Percentiles rank a stretch among this genome's conserved stretches.
Conservation (phyloP, 2,113 vertebrate species). For the Leptocoma aspasia region DNA sequence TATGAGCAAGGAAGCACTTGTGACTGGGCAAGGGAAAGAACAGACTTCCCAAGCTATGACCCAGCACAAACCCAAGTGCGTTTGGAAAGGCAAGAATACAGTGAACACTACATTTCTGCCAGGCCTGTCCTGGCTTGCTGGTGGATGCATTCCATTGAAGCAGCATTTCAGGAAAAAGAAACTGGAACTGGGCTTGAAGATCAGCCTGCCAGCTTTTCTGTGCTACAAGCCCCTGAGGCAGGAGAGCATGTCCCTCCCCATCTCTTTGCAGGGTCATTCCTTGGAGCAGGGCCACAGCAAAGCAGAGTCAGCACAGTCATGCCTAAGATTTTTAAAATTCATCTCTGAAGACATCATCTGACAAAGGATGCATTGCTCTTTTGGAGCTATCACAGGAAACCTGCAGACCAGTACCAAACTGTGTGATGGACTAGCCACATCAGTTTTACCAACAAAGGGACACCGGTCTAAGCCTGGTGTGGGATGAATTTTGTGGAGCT, state of each 20-base stretch:
- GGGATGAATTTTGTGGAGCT: neutral
- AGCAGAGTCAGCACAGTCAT: neutral
- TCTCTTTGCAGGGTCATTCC: neutral
- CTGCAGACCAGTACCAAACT: neutral
- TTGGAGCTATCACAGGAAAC: neutral
- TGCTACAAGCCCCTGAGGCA: neutral
- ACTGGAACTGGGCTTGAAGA: neutral
- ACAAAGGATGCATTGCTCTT: neutral
- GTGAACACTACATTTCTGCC: accelerated
- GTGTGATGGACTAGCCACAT: neutral
- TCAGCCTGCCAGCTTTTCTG: neutral
- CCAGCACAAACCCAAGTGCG: neutral
- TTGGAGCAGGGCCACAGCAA: neutral
- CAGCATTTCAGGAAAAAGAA: neutral
- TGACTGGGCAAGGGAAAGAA: neutral
- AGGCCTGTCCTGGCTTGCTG: neutral
- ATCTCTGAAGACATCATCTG: neutral
- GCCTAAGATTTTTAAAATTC: neutral
- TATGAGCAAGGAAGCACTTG: neutral
- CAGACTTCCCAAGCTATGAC: neutral
- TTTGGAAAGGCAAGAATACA: neutral
- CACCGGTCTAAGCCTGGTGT: slow-evolving; percentile 28
- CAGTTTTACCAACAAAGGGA: neutral
- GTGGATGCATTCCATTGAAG: neutral
- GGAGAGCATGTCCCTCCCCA: neutral